These are phyloP conservation scores for Harpalus rubripes DNA, from an alignment of 2,888 invertebrate genomes.

Conservation along the genomic window DNA sequence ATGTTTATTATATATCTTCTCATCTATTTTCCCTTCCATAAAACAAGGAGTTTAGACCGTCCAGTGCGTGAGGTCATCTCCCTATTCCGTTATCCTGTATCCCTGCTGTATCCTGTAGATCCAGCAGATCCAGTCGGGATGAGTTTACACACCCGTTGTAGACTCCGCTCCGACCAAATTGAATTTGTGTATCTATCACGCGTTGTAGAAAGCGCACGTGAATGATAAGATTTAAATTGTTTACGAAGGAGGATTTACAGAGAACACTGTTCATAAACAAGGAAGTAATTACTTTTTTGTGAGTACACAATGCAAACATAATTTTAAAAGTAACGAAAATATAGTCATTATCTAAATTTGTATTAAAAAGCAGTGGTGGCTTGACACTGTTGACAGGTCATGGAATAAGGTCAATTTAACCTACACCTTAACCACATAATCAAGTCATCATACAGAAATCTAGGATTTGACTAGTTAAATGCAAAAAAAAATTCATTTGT, in stretches of 20 bases:
- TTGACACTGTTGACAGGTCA: no score
- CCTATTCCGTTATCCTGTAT: not conserved
- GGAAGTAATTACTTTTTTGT: not conserved
- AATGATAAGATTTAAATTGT: conserved; percentile 62
- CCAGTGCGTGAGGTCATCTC: conserved; percentile 10
- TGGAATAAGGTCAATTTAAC: no score
- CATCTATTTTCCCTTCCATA: not conserved
- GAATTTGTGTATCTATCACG: conserved; percentile 17
- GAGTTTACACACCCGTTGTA: conserved; percentile 5
- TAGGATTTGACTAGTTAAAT: no score
- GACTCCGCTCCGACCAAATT: not conserved
- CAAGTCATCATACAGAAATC: no score
- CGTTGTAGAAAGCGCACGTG: conserved; percentile 5
- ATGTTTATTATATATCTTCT: not conserved
- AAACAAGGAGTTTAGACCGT: not conserved
- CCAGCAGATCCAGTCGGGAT: conserved; percentile 34
- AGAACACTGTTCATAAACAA: not conserved
- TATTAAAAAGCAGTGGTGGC: no score
- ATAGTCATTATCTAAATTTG: no score
- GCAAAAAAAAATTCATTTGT: no score
- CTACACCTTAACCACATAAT: no score
- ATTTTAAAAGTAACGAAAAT: no score
- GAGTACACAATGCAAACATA: no score
- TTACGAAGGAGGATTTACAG: conserved; percentile 34
- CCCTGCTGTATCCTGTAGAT: not conserved